Conservation (phyloP, 2,797 vertebrate genomes). For the Tapera naevia region DNA sequence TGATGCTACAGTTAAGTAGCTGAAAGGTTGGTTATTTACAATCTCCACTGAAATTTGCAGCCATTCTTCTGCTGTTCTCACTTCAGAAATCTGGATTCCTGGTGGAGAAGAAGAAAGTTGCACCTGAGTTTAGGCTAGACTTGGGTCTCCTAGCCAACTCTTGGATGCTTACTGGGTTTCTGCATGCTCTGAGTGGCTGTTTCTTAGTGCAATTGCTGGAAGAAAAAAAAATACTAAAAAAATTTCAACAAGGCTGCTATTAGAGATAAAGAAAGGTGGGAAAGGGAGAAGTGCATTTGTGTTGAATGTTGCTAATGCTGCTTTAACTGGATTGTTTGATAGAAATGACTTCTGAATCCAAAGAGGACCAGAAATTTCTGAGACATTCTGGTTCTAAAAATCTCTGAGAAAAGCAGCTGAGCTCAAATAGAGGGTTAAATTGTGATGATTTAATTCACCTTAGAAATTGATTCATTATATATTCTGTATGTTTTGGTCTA, state of each 20-base stretch:
- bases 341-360: background rate
- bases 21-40: background rate
- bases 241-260: background rate
- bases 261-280: background rate
- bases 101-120: background rate
- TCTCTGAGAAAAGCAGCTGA: background rate
- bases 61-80: background rate
- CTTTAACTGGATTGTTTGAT: background rate
- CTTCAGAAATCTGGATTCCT: background rate
- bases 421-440: background rate
- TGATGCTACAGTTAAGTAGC: background rate
- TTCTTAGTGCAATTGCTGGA: background rate
- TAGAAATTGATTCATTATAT: too few relatives aligned
- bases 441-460: background rate
- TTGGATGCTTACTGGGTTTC: background rate
- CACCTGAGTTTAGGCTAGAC: background rate
- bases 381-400: background rate
- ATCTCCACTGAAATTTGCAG: background rate
- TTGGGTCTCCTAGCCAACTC: fast-evolving
- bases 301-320: background rate
- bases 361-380: background rate
- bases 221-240: background rate
- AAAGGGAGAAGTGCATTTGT: background rate
- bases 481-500: too few relatives aligned
- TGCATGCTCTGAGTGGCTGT: background rate